These are phyloP conservation scores for Drosophila arizonae DNA, from an alignment of 1,140 invertebrate species.

Conservation along the genomic window DNA sequence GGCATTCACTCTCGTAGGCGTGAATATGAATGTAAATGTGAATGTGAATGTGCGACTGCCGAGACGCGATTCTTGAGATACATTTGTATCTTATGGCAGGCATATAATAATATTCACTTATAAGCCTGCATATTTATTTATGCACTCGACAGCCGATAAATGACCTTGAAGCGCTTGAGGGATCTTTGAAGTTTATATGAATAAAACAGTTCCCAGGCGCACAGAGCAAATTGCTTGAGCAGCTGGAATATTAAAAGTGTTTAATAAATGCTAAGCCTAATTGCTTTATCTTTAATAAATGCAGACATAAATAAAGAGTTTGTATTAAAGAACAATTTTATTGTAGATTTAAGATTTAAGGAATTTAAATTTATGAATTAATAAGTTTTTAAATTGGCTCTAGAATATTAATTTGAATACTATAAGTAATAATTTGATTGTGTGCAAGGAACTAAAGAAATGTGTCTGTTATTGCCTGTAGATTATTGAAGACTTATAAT, in stretches of 20 bases:
- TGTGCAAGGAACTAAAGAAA: no score
- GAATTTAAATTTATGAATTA: no score
- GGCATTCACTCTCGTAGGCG: conserved; percentile 32
- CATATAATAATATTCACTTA: conserved; percentile 41
- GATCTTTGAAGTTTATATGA: conserved; percentile 3
- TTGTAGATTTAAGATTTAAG: no score
- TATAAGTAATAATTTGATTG: no score
- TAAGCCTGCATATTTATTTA: conserved; percentile 53
- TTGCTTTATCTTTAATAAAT: conserved; percentile 12
- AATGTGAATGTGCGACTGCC: not conserved
- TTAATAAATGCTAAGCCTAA: conserved; percentile 9
- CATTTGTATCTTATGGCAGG: conserved; percentile 20
- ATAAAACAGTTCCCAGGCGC: conserved; percentile 20
- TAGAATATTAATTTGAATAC: no score
- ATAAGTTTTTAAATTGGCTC: no score
- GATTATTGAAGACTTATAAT: no score
- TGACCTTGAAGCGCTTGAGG: conserved; percentile 45
- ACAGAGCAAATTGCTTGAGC: not conserved
- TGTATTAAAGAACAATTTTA: no score
- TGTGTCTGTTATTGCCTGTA: no score
- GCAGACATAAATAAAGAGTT: not conserved
- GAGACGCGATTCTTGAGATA: conserved; percentile 20
- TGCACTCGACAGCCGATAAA: conserved; percentile 19
- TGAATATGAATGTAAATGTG: conserved; percentile 13
- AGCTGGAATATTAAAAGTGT: not conserved